Evolutionary conservation across 2,113 vertebrate genomes (phyloP).

Genomic region (Anoplopoma fimbria): DNA sequence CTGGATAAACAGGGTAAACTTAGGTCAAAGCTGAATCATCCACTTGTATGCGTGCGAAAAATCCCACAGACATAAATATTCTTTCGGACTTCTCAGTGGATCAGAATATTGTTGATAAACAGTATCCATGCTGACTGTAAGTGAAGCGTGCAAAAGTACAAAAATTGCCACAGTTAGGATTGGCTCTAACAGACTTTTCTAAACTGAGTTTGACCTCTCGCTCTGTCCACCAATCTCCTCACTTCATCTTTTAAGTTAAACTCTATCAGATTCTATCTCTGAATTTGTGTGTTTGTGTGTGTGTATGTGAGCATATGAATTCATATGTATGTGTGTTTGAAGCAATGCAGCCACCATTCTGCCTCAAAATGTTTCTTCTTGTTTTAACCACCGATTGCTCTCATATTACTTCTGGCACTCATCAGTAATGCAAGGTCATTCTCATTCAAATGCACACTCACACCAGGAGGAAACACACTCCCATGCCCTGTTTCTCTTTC

Average conservation of each 20-base stretch:
- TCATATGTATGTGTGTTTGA: conserved; percentile 41
- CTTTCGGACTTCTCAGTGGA: conserved; percentile 38
- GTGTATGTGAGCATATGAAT: neutral
- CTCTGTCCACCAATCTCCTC: conserved; percentile 37
- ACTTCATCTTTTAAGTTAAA: conserved; percentile 52
- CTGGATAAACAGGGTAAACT: conserved; percentile 46
- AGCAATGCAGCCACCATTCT: conserved; percentile 60
- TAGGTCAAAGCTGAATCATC: conserved; percentile 63
- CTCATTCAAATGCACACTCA: conserved; percentile 81
- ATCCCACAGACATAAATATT: conserved; percentile 61
- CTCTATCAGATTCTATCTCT: conserved; percentile 45
- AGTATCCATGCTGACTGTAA: conserved; percentile 66
- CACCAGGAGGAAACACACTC: conserved; percentile 75
- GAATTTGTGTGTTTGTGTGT: conserved; percentile 16
- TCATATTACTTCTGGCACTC: conserved; percentile 79
- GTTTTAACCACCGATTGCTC: conserved; percentile 68
- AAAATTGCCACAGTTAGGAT: conserved; percentile 59
- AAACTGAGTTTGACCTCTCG: conserved; percentile 64
- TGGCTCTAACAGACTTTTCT: conserved; percentile 54
- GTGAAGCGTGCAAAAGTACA: conserved; percentile 57
- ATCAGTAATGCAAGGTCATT: conserved; percentile 81
- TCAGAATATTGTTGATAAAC: conserved; percentile 68
- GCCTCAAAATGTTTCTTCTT: conserved; percentile 69
- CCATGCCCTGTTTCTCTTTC: conserved; percentile 69
- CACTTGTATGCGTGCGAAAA: conserved; percentile 50